These are phyloP conservation scores for Spilogale gracilis DNA, from an alignment of 2,113 vertebrate species.

Conservation along the genomic window DNA sequence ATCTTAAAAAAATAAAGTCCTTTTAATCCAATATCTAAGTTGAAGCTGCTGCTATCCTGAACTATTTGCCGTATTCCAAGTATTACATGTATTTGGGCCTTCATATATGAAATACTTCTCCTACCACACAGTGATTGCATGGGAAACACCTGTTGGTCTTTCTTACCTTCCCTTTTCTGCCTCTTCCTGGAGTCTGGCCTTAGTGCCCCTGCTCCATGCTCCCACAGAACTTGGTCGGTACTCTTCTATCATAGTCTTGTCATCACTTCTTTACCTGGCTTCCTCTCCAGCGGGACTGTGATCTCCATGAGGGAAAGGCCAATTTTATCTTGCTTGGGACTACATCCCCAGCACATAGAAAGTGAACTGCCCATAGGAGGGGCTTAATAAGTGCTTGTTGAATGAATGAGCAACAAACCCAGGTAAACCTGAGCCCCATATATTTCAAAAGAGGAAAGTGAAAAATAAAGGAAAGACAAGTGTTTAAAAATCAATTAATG, in stretches of 20 bases:
- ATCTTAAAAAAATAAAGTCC: not conserved
- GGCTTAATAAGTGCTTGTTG: not conserved
- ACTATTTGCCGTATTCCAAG: not conserved
- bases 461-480: not conserved
- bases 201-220: not conserved
- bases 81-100: not conserved
- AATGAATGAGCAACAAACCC: not conserved
- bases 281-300: not conserved
- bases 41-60: not conserved
- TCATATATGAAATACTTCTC: not conserved
- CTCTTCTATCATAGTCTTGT: not conserved
- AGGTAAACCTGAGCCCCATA: not conserved
- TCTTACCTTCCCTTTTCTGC: not conserved
- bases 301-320: not conserved
- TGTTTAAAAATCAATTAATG: not conserved
- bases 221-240: not conserved
- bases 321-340: not conserved
- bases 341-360: not conserved
- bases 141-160: not conserved
- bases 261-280: slow-evolving; percentile 22
- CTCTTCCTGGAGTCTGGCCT: not conserved
- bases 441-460: slow-evolving; percentile 36
- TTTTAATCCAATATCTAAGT: not conserved
- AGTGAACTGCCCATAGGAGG: not conserved
- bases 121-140: not conserved